These are phyloP conservation scores for Notodonta dromedarius DNA, from an alignment of 2,888 invertebrate species.

Conservation along the genomic window DNA sequence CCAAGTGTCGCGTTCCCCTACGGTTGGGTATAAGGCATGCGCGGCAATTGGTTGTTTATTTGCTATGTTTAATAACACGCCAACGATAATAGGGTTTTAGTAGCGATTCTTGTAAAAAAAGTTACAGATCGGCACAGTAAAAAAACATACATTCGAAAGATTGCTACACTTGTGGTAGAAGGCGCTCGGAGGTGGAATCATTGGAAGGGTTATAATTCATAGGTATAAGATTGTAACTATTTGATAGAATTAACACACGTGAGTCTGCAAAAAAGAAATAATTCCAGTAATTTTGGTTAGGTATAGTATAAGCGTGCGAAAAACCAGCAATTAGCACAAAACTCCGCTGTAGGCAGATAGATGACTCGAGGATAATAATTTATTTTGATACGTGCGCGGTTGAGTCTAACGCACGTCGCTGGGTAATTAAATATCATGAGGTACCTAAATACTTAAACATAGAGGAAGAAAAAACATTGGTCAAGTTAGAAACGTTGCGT, in stretches of 20 bases:
- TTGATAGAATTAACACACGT: not conserved
- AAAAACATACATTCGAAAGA: too few species aligned
- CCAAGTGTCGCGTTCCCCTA: too few species aligned
- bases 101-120: too few species aligned
- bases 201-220: not conserved
- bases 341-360: slow-evolving; percentile 15
- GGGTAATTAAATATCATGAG: not conserved
- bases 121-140: too few species aligned
- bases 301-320: slow-evolving; percentile 4
- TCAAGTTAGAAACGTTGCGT: too few species aligned
- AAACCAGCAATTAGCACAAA: slow-evolving; percentile 29
- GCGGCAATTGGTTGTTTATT: too few species aligned
- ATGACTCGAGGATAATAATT: slow-evolving; percentile 24
- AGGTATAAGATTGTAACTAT: not conserved
- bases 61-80: too few species aligned
- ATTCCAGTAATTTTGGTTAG: slow-evolving; percentile 1
- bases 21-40: too few species aligned
- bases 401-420: not conserved
- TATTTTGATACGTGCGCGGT: slow-evolving; percentile 5
- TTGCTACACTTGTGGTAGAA: too few species aligned
- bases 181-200: too few species aligned
- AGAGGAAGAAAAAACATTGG: too few species aligned
- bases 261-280: not conserved
- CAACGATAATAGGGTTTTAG: too few species aligned
- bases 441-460: not conserved